Evolutionary conservation across 2,888 invertebrate species (phyloP), one percentile per base, ranked within the genome.

Genomic region (Willowsia nigromaculata): DNA sequence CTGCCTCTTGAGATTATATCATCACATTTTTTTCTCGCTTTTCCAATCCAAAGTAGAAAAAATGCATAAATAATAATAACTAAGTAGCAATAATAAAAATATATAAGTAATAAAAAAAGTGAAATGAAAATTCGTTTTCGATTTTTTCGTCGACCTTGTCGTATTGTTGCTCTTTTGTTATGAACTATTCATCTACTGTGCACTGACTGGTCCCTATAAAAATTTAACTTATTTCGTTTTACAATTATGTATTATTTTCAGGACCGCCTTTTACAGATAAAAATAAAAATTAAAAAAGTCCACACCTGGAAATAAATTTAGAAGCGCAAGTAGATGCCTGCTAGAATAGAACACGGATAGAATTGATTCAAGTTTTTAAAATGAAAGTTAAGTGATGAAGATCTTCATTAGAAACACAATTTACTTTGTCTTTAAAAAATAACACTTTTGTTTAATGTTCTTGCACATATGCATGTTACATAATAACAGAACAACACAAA

Each of bases 181-280:
- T n/a, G n/a, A 33, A 5, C 30, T 18, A 33, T 65, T 13, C 33
- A 22, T 30, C 27, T 1, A 30, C 3, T 5, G 27, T 65, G n/a
- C 9, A 37, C n/a, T 9, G 43, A 43, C 37, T 37, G 30, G 11
- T 80, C n/a, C n/a, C n/a, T n/a, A n/a, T n/a, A n/a, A n/a, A n/a
- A n/a, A n/a, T 40, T 33, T 30, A 53, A 27, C 33, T 9, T 27
- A 30, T 22, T 80, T 40, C 25, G n/a, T 30, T 80, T 74, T 74
- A 33, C 33, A 76, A 13, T 88, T 83, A n/a, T n/a, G n/a, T n/a
- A 83, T 82, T 83, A 62, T 56, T 88, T 83, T 65, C 37, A 25
- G 83, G 76, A 88, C 74, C 88, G 88, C 88, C 88, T 65, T 88
- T 88, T 88, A 88, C 88, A 83, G 88, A 88, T 88, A 88, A 88